These are phyloP conservation scores for Pseudorectes ferrugineus DNA, from an alignment of 2,113 vertebrate species.

Conservation along the genomic window DNA sequence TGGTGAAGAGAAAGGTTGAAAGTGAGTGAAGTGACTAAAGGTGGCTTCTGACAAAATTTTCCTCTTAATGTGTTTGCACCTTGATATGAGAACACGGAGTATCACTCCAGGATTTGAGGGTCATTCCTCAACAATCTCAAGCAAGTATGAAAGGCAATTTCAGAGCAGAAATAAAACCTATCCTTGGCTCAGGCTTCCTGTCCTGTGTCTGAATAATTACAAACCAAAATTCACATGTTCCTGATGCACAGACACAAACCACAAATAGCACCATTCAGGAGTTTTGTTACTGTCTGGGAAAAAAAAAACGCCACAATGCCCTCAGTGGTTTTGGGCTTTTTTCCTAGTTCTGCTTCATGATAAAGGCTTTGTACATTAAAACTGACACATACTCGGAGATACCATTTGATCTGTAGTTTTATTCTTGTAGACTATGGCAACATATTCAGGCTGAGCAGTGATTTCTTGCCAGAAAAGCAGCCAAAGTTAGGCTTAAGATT, in stretches of 20 bases:
- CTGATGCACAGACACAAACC: not conserved
- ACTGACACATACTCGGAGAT: not conserved
- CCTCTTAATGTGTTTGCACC: not conserved
- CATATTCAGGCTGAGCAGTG: not conserved
- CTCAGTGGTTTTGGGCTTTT: not conserved
- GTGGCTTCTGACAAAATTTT: not conserved
- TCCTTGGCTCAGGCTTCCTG: not conserved
- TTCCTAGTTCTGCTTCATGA: not conserved
- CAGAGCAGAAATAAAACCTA: not conserved
- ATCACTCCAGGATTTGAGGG: not conserved
- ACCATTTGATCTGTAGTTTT: not conserved
- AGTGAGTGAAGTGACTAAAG: not conserved
- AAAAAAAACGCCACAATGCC: not conserved
- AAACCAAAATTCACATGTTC: not conserved
- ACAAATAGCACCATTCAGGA: not conserved
- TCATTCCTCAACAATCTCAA: not conserved
- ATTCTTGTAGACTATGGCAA: not conserved
- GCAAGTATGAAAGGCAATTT: not conserved
- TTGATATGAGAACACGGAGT: not conserved
- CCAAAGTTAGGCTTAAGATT: slow-evolving; percentile 21
- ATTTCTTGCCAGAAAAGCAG: slow-evolving; percentile 35
- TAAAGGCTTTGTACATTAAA: not conserved
- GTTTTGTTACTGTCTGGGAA: not conserved
- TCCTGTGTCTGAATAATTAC: not conserved
- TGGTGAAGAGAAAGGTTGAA: not conserved